phyloP scores from a whole-genome alignment of 2,113 vertebrate species.

The Agelaius phoeniceus region DNA sequence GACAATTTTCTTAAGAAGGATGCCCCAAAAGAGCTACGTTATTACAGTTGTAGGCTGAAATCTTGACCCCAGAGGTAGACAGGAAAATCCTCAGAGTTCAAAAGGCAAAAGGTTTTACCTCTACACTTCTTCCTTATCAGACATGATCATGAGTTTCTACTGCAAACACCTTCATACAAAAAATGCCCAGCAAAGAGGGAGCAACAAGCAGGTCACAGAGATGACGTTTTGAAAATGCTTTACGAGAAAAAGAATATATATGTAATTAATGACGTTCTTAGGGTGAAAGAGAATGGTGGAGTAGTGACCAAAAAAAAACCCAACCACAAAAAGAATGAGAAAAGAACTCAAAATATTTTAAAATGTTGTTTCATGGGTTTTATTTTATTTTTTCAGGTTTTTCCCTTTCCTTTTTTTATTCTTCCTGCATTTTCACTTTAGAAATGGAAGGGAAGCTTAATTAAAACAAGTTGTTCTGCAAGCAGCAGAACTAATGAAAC shows the following conservation, averaged over 20 bases:
- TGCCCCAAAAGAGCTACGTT: background rate
- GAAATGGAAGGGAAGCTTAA: slow-evolving; percentile 54
- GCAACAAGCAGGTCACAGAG: background rate
- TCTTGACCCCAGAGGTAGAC: background rate
- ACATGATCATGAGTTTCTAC: background rate
- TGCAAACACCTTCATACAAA: background rate
- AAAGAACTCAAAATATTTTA: background rate
- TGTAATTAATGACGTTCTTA: background rate
- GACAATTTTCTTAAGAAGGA: background rate
- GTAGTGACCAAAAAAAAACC: background rate
- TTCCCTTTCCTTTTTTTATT: slow-evolving; percentile 45
- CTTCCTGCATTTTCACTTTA: slow-evolving; percentile 24
- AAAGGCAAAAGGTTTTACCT: background rate
- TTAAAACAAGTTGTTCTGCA: slow-evolving; percentile 50
- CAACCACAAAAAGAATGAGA: background rate
- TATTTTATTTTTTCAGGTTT: slow-evolving; percentile 60
- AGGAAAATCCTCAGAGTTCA: background rate
- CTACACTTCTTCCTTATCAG: background rate
- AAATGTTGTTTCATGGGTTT: background rate
- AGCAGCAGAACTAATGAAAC: slow-evolving; percentile 33
- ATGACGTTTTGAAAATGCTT: background rate
- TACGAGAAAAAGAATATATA: background rate
- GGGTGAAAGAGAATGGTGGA: background rate
- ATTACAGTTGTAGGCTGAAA: background rate
- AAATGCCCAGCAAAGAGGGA: background rate